Conservation (phyloP, 2,113 vertebrate species). For the Alces alces region DNA sequence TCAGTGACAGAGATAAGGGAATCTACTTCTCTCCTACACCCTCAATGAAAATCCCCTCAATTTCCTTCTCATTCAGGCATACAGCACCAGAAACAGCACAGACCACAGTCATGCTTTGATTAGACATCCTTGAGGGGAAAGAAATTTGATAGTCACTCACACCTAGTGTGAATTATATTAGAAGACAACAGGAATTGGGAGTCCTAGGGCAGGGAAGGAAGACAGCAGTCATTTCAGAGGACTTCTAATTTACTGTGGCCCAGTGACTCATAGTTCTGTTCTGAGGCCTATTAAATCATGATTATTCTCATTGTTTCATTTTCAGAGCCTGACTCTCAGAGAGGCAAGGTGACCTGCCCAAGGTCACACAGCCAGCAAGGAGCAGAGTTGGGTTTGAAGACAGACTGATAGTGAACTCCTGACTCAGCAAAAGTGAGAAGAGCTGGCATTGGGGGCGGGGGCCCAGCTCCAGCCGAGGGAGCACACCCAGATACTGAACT, state of each 20-base stretch:
- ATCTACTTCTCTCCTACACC: not conserved
- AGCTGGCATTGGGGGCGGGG: not conserved
- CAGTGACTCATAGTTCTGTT: not conserved
- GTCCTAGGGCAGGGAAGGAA: not conserved
- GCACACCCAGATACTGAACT: conserved; percentile 39
- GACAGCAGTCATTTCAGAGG: not conserved
- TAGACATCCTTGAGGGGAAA: not conserved
- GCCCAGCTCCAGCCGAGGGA: not conserved
- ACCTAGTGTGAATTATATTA: not conserved
- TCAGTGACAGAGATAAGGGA: not conserved
- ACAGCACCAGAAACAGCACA: not conserved
- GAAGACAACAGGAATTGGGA: not conserved
- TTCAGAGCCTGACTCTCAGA: not conserved
- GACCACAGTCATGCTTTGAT: not conserved
- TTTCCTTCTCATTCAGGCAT: not conserved
- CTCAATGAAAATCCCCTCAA: not conserved
- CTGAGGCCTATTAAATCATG: not conserved
- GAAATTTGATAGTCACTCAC: not conserved
- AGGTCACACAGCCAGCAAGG: not conserved
- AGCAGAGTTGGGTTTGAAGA: not conserved
- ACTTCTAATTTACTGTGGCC: not conserved
- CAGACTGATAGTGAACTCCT: not conserved
- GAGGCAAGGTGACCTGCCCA: not conserved
- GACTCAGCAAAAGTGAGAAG: not conserved
- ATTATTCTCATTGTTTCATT: not conserved